Base-by-base conservation (phyloP, 1,140 invertebrate species). In the Drosophila bocki region DNA sequence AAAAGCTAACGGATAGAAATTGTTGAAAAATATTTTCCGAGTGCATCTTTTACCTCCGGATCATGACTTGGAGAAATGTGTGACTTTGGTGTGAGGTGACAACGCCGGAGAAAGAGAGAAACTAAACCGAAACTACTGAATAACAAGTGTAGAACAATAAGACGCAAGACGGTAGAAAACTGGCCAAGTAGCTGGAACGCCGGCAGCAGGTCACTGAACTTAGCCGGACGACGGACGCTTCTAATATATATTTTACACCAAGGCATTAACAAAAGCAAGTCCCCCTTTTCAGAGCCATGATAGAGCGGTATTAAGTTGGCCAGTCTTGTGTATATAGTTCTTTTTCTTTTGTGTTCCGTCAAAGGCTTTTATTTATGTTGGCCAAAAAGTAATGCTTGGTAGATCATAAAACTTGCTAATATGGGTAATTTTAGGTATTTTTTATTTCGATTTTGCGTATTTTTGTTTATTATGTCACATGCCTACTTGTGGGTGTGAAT, bases 141-240 rank as follows among this genome's bases (percentile, higher is more conserved):
- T 54, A 87, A 77, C 83, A 86, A 82, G 83, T 82, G 83, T 77
- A 76, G 69, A 82, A 80, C 68, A 70, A 72, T 68, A 75, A 62
- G 61, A 63, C 41, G 64, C 58, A 47, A 65, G 70, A 64, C 63
- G 54, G n/a, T 32, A 59, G 44, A 87, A 74, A 69, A 59, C 77
- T 78, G 85, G 53, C 70, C 80, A 74, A 80, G 68, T 72, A 56
- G 84, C 67, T 53, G 65, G 54, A 74, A 74, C 70, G 53, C 22
- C n/a, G 12, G 12, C 19, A 42, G 12, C 29, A 60, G 84, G 77
- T 88, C 80, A 80, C n/a, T 71, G 84, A 87, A 65, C 82, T 50
- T 5, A 3, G 33, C 11, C 39, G 22, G 17, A 44, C 47, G 15
- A 32, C 48, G 26, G 42, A 41, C 42, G 65, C 68, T 39, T 57